Conservation (phyloP, 2,113 vertebrate genomes). For the Aleadryas rufinucha region DNA sequence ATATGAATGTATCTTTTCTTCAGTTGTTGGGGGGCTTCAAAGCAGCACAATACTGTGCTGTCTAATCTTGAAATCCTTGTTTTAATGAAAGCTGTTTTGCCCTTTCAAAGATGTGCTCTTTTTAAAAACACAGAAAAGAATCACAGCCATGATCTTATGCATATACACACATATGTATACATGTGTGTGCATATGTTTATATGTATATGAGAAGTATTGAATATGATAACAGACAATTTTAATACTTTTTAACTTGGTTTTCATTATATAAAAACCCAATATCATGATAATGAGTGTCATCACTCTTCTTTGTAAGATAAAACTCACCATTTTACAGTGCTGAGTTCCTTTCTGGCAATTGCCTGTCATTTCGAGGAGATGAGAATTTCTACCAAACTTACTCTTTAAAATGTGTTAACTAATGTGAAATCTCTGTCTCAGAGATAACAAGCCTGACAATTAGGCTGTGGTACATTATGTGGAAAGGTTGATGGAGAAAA, state of each 20-base stretch:
- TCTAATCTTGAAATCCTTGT: slow-evolving; percentile 1
- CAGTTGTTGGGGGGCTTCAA: background rate
- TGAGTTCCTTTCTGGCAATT: background rate
- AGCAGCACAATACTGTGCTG: background rate
- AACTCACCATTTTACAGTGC: background rate
- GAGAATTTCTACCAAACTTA: background rate
- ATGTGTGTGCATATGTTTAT: background rate
- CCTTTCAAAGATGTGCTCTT: background rate
- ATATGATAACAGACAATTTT: background rate
- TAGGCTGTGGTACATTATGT: background rate
- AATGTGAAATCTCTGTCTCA: background rate
- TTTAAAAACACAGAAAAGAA: background rate
- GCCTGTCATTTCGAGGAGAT: background rate
- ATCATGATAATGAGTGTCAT: background rate
- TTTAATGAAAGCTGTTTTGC: background rate
- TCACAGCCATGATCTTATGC: background rate
- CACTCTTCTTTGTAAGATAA: background rate
- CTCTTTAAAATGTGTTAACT: background rate
- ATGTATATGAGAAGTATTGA: background rate
- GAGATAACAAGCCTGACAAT: background rate
- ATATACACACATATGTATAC: background rate
- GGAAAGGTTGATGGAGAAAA: background rate
- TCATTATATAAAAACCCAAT: background rate
- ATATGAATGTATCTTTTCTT: background rate
- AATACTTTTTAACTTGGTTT: background rate